Base-by-base conservation (phyloP, 2,113 vertebrate genomes). In the Strix aluco region DNA sequence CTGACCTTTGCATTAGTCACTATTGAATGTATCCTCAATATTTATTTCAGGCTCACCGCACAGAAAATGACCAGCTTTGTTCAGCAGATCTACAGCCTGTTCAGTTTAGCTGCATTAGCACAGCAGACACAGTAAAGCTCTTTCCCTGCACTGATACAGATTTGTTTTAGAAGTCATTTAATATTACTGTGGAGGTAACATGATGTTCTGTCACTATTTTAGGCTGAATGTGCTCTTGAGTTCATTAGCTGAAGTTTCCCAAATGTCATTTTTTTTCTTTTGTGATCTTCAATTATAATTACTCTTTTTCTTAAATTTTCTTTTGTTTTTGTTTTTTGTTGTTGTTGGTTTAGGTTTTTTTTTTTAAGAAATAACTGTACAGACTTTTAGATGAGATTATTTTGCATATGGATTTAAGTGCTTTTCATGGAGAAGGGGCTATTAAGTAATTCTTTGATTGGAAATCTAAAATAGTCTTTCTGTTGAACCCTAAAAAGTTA, bases 141-240 rank as follows among this genome's bases (percentile, higher is more conserved):
- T 83, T 85, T 62, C 36, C 34, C 34, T 93, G 71, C 6, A 18
- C 67, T 72, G 52, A 77, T 40, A 72, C 66, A 57, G 21, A 52
- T 91, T 86, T 88, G 58, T 91, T 89, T 88, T 62, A 70, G 78
- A 94, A 93, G 74, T 86, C 9, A 38, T 93, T 93, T 69, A 70
- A 6, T 86, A 47, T 67, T 71, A 49, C 69, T n/a, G 38, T 73
- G 66, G 85, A 82, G 61, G 67, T 88, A 77, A 67, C 34, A 19
- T 70, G 74, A 72, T 94, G 73, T 75, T 95, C 92, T 82, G 36
- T 54, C 87, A 38, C 87, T 94, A 16, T 94, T 91, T 96, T 82
- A 61, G 92, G 70, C 67, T 29, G 11, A 71, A 78, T 86, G 51
- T 61, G 59, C 59, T 82, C 78, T 54, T 54, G 88, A 88, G 51